Evolutionary conservation across 2,113 vertebrate genomes (phyloP), one percentile per base, ranked within the genome.

Genomic region (Ploceus nigricollis): DNA sequence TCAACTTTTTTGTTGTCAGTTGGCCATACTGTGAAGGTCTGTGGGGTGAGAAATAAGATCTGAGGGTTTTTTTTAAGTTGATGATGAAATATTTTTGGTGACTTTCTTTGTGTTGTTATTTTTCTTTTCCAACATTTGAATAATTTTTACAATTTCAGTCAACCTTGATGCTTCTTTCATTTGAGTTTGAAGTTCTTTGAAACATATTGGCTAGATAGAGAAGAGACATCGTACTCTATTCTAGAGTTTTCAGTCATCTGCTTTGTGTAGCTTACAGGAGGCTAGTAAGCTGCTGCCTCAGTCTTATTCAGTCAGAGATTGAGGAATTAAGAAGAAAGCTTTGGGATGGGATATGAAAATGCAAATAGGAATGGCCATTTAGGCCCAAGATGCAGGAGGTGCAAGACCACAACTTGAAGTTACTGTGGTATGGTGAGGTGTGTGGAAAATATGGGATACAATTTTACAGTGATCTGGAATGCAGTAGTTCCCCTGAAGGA

Each of bases 331-430:
- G 37, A 57, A 42, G 20, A 63, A 64, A 37, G 3, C 15, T 79
- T 79, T 82, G 42, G n/a, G 3, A 24, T 90, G 22, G 30, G 15
- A 20, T 82, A 15, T 42, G 53, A 54, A 80, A 9, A 14, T 45
- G 10, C 37, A 45, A 54, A 7, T 50, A 61, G 56, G 21, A 82
- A 44, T 64, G 7, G 16, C n/a, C 31, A 66, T 79, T 57, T 61
- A 45, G 18, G 40, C 23, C 17, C 19, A 11, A 31, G 40, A 5
- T 77, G 39, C 63, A 64, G 30, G 42, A 89, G 27, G 2, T 56
- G 1, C 20, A 72, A 64, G 71, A 71, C 5, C 18, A 3, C 0
- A 0, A 12, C 33, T 48, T 51, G 21, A 37, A 84, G 15, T 53
- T 77, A 27, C 30, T 61, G n/a, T 60, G 31, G 4, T 72, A 13